Evolutionary conservation across 2,113 vertebrate genomes (phyloP).

Genomic region (Rostratula benghalensis): DNA sequence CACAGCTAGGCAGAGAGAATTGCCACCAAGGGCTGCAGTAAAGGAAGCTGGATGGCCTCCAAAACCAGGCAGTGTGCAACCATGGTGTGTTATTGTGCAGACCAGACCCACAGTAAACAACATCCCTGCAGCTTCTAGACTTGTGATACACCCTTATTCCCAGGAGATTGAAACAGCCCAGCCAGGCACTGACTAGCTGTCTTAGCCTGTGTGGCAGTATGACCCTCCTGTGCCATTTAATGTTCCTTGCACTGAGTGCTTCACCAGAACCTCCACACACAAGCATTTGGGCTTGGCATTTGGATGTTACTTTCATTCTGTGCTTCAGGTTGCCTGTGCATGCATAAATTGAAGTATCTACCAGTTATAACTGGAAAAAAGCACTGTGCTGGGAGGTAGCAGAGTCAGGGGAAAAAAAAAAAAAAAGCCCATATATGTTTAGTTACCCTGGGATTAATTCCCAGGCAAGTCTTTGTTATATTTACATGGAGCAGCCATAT

Average conservation of each 20-base stretch:
- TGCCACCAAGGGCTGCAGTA: rapidly evolving
- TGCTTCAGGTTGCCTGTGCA: not conserved
- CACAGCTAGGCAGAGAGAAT: not conserved
- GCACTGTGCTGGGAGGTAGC: not conserved
- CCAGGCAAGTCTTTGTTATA: not conserved
- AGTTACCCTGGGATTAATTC: conserved; percentile 3
- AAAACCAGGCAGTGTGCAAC: not conserved
- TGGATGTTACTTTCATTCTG: not conserved
- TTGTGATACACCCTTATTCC: not conserved
- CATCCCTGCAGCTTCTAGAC: not conserved
- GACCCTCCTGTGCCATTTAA: not conserved
- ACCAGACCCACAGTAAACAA: not conserved
- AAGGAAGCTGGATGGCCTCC: not conserved
- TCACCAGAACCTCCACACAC: not conserved
- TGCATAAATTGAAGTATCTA: not conserved
- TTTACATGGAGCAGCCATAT: not conserved
- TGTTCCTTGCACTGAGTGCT: not conserved
- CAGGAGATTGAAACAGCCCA: not conserved
- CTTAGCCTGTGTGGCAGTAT: not conserved
- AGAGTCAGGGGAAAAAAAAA: not conserved
- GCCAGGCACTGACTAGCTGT: not conserved
- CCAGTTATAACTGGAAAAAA: not conserved
- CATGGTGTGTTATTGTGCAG: not conserved
- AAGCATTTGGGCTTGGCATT: not conserved
- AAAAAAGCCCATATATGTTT: not conserved